Evolutionary conservation across 1,140 invertebrate species (phyloP), one percentile per base, ranked within the genome.

Genomic region (Platyscapa corneri): DNA sequence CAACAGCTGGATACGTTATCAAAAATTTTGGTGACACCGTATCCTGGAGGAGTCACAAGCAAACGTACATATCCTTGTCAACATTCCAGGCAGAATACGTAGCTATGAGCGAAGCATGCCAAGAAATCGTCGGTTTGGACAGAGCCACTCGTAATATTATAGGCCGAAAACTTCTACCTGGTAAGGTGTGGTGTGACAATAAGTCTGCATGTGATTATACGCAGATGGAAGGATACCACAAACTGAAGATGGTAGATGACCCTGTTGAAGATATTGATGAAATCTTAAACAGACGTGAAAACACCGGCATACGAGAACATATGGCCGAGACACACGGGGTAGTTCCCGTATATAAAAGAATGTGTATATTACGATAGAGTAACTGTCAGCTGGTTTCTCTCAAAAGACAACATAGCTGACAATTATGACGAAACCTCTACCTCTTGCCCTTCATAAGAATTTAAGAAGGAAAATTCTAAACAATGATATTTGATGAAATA

Each of bases 341-440:
- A 32, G 86, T 80, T 82, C 67, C 86, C 67, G n/a, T n/a, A n/a
- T n/a, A n/a, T n/a, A n/a, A 88, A 88, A 83, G 83, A 88, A 67
- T 88, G 87, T 39, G 88, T 88, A 27, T 82, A 86, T 64, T 78
- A 88, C 7, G 74, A 81, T 27, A 88, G 85, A 37, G 72, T 89
- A 20, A 87, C 84, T 78, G 86, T 89, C 34, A 8, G 49, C 1
- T 89, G 85, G 87, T 82, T 88, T 16, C 64, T 80, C 39, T 88
- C 88, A 20, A 77, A 86, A 60, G 86, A 88, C 49, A 89, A 88
- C 79, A 7, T 86, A 72, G 83, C 88, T 27, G 86, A 88, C 84
- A n/a, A 87, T 87, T 3, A 88, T 89, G 88, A 88, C 86, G 27
- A 88, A 88, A 82, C 85, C 88, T 60, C 72, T 88, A 85, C 67